Conservation (phyloP, 2,888 invertebrate species). For the Pyrrhia umbra region DNA sequence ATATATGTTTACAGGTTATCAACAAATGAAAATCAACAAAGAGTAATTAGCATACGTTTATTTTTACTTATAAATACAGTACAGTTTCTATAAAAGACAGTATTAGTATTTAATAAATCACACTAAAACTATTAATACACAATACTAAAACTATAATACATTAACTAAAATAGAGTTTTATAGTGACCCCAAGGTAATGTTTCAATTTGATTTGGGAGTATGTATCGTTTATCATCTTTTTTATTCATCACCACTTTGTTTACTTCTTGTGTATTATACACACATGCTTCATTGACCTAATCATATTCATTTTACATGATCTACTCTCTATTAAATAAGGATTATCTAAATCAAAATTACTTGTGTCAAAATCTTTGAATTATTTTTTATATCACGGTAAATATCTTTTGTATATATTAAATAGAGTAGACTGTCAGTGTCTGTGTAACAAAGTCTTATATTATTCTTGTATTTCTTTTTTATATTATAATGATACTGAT, state of each 20-base stretch:
- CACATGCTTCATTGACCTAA: constrained; percentile 1
- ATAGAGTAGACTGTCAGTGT: constrained; percentile 32
- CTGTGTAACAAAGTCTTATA: constrained; percentile 16
- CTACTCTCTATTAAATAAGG: constrained; percentile 1
- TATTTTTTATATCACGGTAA: constrained; percentile 12
- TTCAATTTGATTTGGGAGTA: neutral
- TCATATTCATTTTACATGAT: neutral
- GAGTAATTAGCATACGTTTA: neutral
- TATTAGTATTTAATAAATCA: too few species aligned
- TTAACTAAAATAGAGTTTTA: neutral
- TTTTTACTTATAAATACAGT: too few species aligned
- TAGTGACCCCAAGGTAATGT: constrained; percentile 13
- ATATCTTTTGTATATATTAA: constrained; percentile 21
- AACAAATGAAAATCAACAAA: too few species aligned
- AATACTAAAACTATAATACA: too few species aligned
- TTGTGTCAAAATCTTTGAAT: constrained; percentile 15
- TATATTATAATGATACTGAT: constrained; percentile 1
- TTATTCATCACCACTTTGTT: constrained; percentile 1
- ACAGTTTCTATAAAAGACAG: too few species aligned
- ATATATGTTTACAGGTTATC: neutral
- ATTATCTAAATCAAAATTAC: constrained; percentile 9
- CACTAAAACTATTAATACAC: too few species aligned
- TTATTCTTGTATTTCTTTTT: neutral
- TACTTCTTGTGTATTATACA: constrained; percentile 7
- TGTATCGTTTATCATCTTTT: constrained; percentile 2